Conservation (phyloP, 2,113 vertebrate species). For the Rhynchomys soricoides region DNA sequence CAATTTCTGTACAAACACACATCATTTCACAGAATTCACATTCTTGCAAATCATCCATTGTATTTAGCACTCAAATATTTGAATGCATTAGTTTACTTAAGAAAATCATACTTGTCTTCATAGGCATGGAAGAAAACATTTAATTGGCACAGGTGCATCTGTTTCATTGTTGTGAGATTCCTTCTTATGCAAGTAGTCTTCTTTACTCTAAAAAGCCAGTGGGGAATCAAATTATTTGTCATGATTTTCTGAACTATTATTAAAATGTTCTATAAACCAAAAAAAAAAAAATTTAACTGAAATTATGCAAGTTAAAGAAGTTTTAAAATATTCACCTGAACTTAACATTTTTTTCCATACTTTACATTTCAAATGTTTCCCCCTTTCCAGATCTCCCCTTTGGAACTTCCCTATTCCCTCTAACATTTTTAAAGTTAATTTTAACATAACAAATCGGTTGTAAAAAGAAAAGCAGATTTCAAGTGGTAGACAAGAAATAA, state of each 20-base stretch:
- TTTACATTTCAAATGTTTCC: too few relatives aligned
- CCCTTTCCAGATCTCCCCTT: too few relatives aligned
- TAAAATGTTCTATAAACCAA: not conserved
- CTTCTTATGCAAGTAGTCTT: not conserved
- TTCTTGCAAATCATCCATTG: not conserved
- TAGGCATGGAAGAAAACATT: not conserved
- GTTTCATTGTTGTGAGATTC: not conserved
- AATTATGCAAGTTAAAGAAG: conserved; percentile 18
- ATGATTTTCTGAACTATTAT: not conserved
- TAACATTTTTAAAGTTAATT: conserved; percentile 52
- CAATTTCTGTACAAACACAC: not conserved
- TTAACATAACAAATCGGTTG: not conserved
- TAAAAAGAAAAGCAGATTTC: conserved; percentile 28
- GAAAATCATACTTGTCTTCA: not conserved
- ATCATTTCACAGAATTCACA: not conserved
- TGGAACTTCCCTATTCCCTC: too few relatives aligned
- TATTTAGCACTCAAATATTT: not conserved
- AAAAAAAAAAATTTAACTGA: not conserved
- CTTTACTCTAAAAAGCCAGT: not conserved
- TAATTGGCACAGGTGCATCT: too few relatives aligned
- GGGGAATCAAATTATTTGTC: not conserved
- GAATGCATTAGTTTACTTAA: not conserved
- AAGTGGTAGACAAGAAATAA: not conserved
- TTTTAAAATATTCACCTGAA: not conserved
- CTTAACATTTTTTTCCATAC: conserved; percentile 24